Evolutionary conservation across 2,797 vertebrate genomes (phyloP), one percentile per base, ranked within the genome.

Genomic region (Spinus olivaceus): DNA sequence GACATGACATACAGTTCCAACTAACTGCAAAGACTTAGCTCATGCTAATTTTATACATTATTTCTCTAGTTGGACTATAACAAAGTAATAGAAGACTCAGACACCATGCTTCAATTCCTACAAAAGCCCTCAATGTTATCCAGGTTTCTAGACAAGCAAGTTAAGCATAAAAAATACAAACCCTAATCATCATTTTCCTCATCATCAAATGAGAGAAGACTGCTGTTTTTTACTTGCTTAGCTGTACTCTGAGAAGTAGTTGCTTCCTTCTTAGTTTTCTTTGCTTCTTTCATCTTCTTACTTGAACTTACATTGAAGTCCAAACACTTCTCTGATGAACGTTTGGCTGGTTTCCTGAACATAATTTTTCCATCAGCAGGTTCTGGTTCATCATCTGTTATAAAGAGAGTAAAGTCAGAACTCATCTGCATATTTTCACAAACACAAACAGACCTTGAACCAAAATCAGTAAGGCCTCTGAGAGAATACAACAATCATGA

Each of bases 331-430:
- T 98, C 98, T 23, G 99, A 98, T 21, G 98, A 98, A 73, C 99
- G 98, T 95, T 99, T 99, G 73, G 95, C 97, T 53, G 99, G 99
- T 95, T 99, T 99, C 97, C 98, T 98, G 96, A 99, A 99, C 72
- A 99, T 76, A 92, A 99, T 99, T 98, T 99, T 99, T 42, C 99
- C 98, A 83, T 99, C 99, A 32, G 97, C 64, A 67, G 98, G 96
- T 78, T 97, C 96, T 49, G 97, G 92, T 85, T 98, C 97, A 47
- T 98, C 98, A 83, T 98, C 99, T 99, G 93, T 50, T 94, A 71
- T 80, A 95, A 96, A 66, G 64, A 92, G 4, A 94, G 56, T 63
- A 49, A 94, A 95, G 93, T 71, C 69, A 85, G 88, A 94, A 96
- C 39, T 63, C 77, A 83, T 7, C 32, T 92, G 49, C 42, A 64